These are phyloP conservation scores for Polydrusus cervinus DNA, from an alignment of 2,888 invertebrate genomes.

Conservation along the genomic window DNA sequence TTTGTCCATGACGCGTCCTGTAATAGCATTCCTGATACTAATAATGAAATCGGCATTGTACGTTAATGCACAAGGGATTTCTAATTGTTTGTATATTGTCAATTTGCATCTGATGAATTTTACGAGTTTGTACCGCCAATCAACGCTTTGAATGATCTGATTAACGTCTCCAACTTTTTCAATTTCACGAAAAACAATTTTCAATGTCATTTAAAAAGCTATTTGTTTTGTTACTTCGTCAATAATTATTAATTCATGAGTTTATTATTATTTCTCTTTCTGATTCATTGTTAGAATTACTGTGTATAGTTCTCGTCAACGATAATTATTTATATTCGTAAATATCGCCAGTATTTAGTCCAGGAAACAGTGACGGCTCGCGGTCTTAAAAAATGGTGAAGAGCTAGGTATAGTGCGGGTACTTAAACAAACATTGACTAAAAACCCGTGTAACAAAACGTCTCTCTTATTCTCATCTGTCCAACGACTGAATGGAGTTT, in stretches of 20 bases:
- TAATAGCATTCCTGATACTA: conserved; percentile 70
- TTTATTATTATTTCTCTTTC: no score
- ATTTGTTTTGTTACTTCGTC: not conserved
- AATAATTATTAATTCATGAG: not conserved
- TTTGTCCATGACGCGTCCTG: conserved; percentile 66
- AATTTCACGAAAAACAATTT: conserved; percentile 42
- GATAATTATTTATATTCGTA: no score
- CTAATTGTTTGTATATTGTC: conserved; percentile 72
- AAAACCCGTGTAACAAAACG: no score
- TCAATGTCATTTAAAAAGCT: not conserved
- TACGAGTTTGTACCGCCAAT: conserved; percentile 56
- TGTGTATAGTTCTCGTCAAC: no score
- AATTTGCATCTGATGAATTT: conserved; percentile 70
- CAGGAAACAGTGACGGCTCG: no score
- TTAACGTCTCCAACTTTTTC: conserved; percentile 50
- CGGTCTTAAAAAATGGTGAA: no score
- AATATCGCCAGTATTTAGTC: no score
- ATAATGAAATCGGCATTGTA: conserved; percentile 70
- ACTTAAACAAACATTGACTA: no score
- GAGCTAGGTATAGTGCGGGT: no score
- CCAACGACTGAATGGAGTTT: no score
- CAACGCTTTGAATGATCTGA: conserved; percentile 50
- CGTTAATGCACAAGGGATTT: conserved; percentile 68
- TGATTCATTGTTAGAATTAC: no score
- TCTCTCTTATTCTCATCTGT: no score